A percentile compares a stretch with the other conserved stretches of the same genome.
phyloP scores from a whole-genome alignment of 2,113 vertebrate genomes.

The Saccopteryx bilineata region DNA sequence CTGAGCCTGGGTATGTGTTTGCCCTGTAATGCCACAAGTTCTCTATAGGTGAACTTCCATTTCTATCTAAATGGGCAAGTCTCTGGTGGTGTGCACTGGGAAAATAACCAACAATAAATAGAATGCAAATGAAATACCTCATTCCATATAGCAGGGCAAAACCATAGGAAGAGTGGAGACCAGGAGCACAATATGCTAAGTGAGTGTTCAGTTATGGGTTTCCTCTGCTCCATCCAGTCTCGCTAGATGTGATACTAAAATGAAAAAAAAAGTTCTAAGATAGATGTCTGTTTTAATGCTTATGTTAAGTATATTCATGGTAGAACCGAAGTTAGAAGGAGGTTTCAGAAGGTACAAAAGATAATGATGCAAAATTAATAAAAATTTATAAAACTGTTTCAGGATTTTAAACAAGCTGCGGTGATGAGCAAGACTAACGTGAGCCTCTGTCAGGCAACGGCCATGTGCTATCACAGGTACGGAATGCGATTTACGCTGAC shows the following conservation, averaged over 20 bases:
- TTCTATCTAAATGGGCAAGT: not conserved
- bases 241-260: not conserved
- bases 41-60: slow-evolving; percentile 23
- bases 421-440: slow-evolving; percentile 77
- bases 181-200: not conserved
- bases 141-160: not conserved
- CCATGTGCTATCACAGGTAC: slow-evolving; percentile 89
- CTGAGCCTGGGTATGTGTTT: not conserved
- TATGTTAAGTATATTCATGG: not conserved
- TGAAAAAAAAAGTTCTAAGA: not conserved
- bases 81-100: not conserved
- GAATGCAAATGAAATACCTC: not conserved
- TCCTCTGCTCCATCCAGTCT: not conserved
- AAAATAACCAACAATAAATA: not conserved
- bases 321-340: slow-evolving; percentile 25
- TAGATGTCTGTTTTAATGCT: slow-evolving; percentile 30
- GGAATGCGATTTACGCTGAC: not conserved
- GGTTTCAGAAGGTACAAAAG: not conserved
- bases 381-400: slow-evolving; percentile 65
- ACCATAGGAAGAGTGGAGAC: not conserved
- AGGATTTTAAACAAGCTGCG: slow-evolving; percentile 89
- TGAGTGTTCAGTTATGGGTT: not conserved
- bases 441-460: slow-evolving; percentile 85
- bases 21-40: not conserved
- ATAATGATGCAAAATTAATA: slow-evolving; percentile 45